Evolutionary conservation across 2,797 vertebrate species (phyloP).

Genomic region (Eospalax fontanierii): DNA sequence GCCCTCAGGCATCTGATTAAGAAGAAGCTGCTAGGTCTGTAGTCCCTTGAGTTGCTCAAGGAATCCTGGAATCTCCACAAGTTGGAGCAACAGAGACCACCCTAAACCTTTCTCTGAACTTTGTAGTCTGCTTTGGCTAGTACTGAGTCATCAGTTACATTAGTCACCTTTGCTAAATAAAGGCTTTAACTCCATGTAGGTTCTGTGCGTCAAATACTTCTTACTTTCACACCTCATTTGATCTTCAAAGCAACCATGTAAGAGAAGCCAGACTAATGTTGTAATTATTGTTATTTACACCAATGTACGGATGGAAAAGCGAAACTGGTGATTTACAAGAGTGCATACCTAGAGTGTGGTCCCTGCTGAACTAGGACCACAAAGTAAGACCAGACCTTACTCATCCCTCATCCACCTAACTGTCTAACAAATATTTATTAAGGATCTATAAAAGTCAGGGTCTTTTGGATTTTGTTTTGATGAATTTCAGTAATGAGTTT

Average conservation of each 20-base stretch:
- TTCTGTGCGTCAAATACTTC: neutral
- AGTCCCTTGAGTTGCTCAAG: neutral
- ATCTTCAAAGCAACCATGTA: neutral
- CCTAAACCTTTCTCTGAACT: neutral
- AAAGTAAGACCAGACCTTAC: neutral
- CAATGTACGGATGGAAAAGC: neutral
- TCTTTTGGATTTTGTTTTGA: neutral
- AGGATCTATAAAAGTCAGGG: neutral
- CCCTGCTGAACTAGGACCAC: neutral
- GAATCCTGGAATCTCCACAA: neutral
- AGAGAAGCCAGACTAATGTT: neutral
- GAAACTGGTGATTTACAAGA: neutral
- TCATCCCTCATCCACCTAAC: neutral
- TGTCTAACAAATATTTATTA: neutral
- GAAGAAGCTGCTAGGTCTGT: neutral
- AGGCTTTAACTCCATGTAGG: neutral
- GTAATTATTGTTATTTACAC: neutral
- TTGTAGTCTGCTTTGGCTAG: neutral
- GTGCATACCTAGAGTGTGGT: neutral
- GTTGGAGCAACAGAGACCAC: neutral
- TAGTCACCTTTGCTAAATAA: neutral
- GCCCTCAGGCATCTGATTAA: neutral
- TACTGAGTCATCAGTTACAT: neutral
- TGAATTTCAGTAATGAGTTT: conserved; percentile 51
- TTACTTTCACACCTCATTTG: neutral